Evolutionary conservation across 1,140 invertebrate species (phyloP).

Genomic region (Magallana ariakensis): DNA sequence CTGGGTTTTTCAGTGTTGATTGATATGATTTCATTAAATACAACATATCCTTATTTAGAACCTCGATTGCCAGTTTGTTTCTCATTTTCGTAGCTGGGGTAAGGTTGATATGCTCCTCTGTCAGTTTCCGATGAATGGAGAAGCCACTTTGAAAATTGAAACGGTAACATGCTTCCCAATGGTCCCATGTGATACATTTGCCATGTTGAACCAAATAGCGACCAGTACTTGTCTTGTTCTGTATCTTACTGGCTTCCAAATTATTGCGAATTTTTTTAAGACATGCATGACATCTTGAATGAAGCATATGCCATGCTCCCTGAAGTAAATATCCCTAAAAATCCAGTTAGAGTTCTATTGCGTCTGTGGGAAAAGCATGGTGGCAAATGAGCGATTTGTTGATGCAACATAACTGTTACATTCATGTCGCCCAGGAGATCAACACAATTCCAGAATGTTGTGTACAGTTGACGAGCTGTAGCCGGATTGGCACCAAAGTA

Average conservation of each 20-base stretch:
- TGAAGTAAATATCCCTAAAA: slow-evolving; percentile 47
- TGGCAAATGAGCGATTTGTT: slow-evolving; percentile 52
- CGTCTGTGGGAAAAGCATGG: slow-evolving; percentile 48
- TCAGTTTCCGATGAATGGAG: slow-evolving; percentile 45
- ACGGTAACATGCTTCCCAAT: slow-evolving; percentile 37
- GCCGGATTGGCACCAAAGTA: slow-evolving; percentile 53
- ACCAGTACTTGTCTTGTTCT: slow-evolving; percentile 32
- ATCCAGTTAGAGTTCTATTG: slow-evolving; percentile 28
- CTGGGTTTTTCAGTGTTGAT: slow-evolving; percentile 41
- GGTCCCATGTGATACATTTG: slow-evolving; percentile 36
- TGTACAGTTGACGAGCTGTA: slow-evolving; percentile 53
- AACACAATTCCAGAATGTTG: slow-evolving; percentile 57
- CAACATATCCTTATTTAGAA: slow-evolving; percentile 36
- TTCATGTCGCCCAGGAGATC: slow-evolving; percentile 47
- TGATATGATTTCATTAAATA: slow-evolving; percentile 46
- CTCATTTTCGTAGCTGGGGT: slow-evolving; percentile 58
- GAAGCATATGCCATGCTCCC: slow-evolving; percentile 41
- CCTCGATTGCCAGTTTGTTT: slow-evolving; percentile 42
- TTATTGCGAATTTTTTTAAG: slow-evolving; percentile 56
- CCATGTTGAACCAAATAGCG: slow-evolving; percentile 50
- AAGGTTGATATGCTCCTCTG: slow-evolving; percentile 51
- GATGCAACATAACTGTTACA: slow-evolving; percentile 55
- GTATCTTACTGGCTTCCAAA: slow-evolving; percentile 49
- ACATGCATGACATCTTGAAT: slow-evolving; percentile 58
- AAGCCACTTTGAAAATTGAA: slow-evolving; percentile 50